phyloP scores from a whole-genome alignment of 2,797 vertebrate genomes.

The Passerculus sandwichensis region DNA sequence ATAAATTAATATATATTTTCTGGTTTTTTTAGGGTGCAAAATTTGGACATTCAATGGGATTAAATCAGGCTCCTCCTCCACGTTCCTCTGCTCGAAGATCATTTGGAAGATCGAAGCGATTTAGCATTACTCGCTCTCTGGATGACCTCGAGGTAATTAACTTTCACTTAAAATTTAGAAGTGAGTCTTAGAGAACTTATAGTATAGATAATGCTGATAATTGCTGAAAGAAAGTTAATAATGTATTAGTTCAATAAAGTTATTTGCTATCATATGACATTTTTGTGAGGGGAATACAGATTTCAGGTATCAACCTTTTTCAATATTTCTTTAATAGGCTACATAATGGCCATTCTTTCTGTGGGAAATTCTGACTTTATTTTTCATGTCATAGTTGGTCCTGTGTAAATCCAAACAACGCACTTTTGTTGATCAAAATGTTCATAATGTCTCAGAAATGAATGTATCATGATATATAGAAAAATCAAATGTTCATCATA shows the following conservation, averaged over 20 bases:
- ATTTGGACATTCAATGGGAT: slow-evolving; percentile 84
- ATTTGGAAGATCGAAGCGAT: slow-evolving; percentile 89
- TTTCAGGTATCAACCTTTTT: not conserved
- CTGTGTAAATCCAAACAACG: not conserved
- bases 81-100: slow-evolving; percentile 87
- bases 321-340: not conserved
- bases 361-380: not conserved
- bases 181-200: not conserved
- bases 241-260: not conserved
- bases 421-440: not conserved
- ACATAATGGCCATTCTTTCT: not conserved
- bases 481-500: not conserved
- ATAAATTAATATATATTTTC: not conserved
- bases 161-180: not conserved
- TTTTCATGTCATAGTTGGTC: not conserved
- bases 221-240: not conserved
- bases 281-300: not conserved
- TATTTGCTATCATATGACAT: not conserved
- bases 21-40: slow-evolving; percentile 79
- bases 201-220: not conserved
- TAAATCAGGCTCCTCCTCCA: slow-evolving; percentile 80
- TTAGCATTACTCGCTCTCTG: slow-evolving; percentile 93
- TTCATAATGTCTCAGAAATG: not conserved
- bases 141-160: slow-evolving; percentile 92
- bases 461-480: not conserved